Base-by-base conservation (phyloP, 2,888 invertebrate genomes). In the Drosophila borborema region DNA sequence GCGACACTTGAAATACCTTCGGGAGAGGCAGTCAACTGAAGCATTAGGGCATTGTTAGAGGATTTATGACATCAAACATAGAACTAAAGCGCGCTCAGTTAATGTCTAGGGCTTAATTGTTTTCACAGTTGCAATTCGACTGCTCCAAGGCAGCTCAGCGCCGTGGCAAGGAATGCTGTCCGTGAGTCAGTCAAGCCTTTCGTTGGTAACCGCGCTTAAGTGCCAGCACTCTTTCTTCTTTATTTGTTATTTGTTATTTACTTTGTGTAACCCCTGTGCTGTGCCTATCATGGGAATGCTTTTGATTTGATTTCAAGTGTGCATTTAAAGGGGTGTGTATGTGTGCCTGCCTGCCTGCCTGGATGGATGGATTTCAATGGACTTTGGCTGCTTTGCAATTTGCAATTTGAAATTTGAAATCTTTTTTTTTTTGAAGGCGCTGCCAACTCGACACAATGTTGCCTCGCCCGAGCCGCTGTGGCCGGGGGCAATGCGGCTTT, bases 401-500 rank as follows among this genome's bases (percentile, higher is more conserved):
- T 18, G 28, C 84, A 61, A 60, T 28, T 28, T 18, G 28, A 28
- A 40, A 54, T n/a, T 55, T 20, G 53, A 53, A 36, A 53, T 36
- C 72, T 67, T 67, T 67, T 38, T 70, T 71, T 84, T 72, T n/a
- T n/a, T n/a, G n/a, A 64, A 65, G 60, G 81, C 65, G 51, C 68
- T 64, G 72, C 78, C 66, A 89, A 86, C 82, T 89, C 89, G 90
- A 89, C 86, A 86, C 86, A 86, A 86, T 86, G 86, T 86, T 90
- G 72, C 90, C 87, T 68, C 38, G 53, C 34, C 34, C 34, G 34
- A 34, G 14, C 64, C 18, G 38, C 4, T 36, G 55, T 38, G 54
- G 53, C 45, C 41, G 61, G 36, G 68, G 74, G 53, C 38, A 46
- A 48, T 23, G 51, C 49, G 54, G 45, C 77, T 74, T 72, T 74